Conservation (phyloP, 2,888 invertebrate genomes). For the Eumerus sabulonum region DNA sequence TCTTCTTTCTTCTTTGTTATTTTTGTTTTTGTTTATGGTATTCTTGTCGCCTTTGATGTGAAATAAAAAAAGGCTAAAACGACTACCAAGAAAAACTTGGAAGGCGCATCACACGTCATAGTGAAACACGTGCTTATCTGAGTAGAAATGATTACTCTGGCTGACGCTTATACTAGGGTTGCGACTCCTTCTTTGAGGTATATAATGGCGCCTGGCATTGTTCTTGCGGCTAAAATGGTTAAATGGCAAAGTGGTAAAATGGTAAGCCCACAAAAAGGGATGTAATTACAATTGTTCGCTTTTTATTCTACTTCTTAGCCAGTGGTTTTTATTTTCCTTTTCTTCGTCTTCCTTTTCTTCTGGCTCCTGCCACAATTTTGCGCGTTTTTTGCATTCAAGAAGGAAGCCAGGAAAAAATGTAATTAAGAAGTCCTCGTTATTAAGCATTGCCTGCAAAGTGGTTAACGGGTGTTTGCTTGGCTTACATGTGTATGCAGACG, state of each 20-base stretch:
- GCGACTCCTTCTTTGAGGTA: constrained; percentile 23
- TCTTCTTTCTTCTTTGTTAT: neutral
- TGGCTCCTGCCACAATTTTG: neutral
- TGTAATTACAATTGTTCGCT: constrained; percentile 63
- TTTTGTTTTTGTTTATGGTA: constrained; percentile 3
- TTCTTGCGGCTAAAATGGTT: constrained; percentile 56
- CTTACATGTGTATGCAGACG: constrained; percentile 26
- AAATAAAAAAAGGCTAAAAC: constrained; percentile 17
- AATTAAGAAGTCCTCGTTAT: constrained; percentile 66
- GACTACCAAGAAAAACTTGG: neutral
- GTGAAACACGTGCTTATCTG: constrained; percentile 58
- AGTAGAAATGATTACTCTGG: constrained; percentile 40
- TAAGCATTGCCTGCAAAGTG: constrained; percentile 30
- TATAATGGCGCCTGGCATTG: constrained; percentile 51
- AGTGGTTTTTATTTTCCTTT: constrained; percentile 51
- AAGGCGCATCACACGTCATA: constrained; percentile 55
- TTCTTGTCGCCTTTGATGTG: constrained; percentile 4
- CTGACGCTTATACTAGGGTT: too few relatives aligned
- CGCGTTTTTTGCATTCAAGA: constrained; percentile 25
- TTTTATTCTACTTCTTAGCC: constrained; percentile 7
- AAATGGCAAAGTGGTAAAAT: too few relatives aligned
- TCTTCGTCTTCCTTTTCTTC: constrained; percentile 22
- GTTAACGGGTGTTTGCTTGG: neutral
- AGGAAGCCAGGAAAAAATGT: constrained; percentile 48
- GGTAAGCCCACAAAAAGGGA: constrained; percentile 39